Conservation (phyloP, 1,140 invertebrate species). For the Formica selysi region DNA sequence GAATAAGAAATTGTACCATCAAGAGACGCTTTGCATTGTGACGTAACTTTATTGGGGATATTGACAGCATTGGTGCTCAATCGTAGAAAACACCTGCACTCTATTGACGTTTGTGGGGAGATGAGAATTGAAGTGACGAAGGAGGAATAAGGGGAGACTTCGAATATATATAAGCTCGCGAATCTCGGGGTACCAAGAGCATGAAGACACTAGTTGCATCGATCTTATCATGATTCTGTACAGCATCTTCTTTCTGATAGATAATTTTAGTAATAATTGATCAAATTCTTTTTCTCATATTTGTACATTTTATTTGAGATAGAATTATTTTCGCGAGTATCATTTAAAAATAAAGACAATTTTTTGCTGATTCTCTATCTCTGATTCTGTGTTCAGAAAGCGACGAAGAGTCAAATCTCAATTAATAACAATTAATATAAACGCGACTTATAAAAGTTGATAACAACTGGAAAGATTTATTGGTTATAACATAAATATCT, state of each 20-base stretch:
- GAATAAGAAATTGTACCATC: not conserved
- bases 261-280: not conserved
- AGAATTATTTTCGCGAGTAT: not conserved
- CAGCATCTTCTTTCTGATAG: not conserved
- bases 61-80: slow-evolving; percentile 32
- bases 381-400: not conserved
- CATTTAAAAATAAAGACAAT: not conserved
- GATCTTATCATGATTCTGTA: slow-evolving; percentile 21
- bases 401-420: not conserved
- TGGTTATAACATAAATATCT: not conserved
- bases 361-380: not conserved
- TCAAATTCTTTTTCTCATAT: not conserved
- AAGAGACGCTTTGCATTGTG: slow-evolving; percentile 16
- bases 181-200: slow-evolving; percentile 23
- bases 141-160: slow-evolving; percentile 1
- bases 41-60: slow-evolving; percentile 2
- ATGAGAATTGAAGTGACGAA: slow-evolving; percentile 32
- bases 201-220: slow-evolving; percentile 61
- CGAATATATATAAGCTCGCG: slow-evolving; percentile 12
- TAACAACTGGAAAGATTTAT: not conserved
- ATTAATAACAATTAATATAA: not conserved
- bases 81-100: slow-evolving; percentile 43
- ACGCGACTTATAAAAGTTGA: not conserved
- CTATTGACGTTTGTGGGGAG: slow-evolving; percentile 33
- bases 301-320: not conserved